These are phyloP conservation scores for Polyergus mexicanus DNA, from an alignment of 1,140 invertebrate species.

Conservation along the genomic window DNA sequence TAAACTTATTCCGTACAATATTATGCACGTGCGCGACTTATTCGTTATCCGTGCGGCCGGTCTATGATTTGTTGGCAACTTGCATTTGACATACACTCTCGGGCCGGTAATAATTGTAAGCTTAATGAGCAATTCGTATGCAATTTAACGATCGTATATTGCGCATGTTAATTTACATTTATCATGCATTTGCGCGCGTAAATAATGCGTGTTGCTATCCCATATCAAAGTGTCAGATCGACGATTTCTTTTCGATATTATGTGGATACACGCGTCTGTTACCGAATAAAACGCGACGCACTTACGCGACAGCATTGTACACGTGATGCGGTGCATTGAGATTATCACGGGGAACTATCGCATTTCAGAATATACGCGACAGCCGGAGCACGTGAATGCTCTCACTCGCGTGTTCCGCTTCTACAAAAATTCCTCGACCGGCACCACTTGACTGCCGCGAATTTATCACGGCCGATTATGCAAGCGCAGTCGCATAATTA, in stretches of 20 bases:
- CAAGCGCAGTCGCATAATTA: constrained; percentile 44
- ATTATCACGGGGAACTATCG: constrained; percentile 42
- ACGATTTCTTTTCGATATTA: constrained; percentile 2
- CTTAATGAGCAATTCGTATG: constrained; percentile 51
- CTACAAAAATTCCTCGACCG: constrained; percentile 5
- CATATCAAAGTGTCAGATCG: constrained; percentile 11
- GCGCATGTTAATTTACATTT: constrained; percentile 34
- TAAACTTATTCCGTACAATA: constrained; percentile 18
- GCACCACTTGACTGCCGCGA: background rate
- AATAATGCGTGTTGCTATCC: constrained; percentile 11
- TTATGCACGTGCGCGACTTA: constrained; percentile 21
- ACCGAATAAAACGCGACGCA: background rate
- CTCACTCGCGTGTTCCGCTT: background rate
- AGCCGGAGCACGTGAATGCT: background rate
- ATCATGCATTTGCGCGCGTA: background rate
- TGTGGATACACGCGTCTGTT: background rate
- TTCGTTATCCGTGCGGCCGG: background rate
- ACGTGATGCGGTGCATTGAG: background rate
- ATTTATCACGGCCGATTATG: constrained; percentile 46
- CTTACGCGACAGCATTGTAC: constrained; percentile 13
- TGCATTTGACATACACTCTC: constrained; percentile 18
- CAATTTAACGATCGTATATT: constrained; percentile 36
- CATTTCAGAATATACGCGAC: constrained; percentile 31
- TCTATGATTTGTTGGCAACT: constrained; percentile 16
- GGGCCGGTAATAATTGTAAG: constrained; percentile 28